Base-by-base conservation (phyloP, 2,888 invertebrate species). In the Watsonalla binaria region DNA sequence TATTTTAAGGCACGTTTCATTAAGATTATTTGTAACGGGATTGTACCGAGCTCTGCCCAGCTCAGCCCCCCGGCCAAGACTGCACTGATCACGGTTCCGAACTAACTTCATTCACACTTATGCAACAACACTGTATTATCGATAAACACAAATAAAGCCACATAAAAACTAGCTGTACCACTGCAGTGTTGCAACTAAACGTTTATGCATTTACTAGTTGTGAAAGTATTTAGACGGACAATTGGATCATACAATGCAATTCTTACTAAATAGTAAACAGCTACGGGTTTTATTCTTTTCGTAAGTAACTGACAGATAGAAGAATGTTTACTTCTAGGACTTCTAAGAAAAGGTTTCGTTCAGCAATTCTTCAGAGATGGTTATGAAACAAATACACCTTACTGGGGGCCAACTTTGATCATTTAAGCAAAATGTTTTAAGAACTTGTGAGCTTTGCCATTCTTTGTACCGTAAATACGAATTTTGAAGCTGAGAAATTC, bases 81-180 rank as follows among this genome's bases (percentile, higher is more conserved):
- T 84, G 82, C 72, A 69, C 74, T 47, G 47, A 67, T 66, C 64
- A 66, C 66, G 70, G 66, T 68, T 64, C 67, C 73, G 69, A 72
- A 62, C 67, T 69, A 72, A 62, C 67, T 69, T 68, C 70, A 70
- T 70, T 72, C 72, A 63, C 66, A 67, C 72, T 87, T 84, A 84
- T 82, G 86, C 82, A 88, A 86, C 73, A 63, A 68, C 82, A 65
- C 69, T 78, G 24, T 24, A 24, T 74, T 82, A 83, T 79, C 76
- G 79, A 78, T 78, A 74, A 74, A 79, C 63, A 42, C 24, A 24
- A 55, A 55, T 37, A 39, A 35, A 35, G 14, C 54, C 54, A 64
- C 61, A 59, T 57, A 69, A 64, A 72, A 77, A 73, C 66, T 61
- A 47, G 59, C 69, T 66, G 63, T 65, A 62, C 55, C 59, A 61